Percentiles rank a stretch among this genome's conserved stretches.
phyloP scores from a whole-genome alignment of 2,113 vertebrate genomes.

The Oplegnathus fasciatus region DNA sequence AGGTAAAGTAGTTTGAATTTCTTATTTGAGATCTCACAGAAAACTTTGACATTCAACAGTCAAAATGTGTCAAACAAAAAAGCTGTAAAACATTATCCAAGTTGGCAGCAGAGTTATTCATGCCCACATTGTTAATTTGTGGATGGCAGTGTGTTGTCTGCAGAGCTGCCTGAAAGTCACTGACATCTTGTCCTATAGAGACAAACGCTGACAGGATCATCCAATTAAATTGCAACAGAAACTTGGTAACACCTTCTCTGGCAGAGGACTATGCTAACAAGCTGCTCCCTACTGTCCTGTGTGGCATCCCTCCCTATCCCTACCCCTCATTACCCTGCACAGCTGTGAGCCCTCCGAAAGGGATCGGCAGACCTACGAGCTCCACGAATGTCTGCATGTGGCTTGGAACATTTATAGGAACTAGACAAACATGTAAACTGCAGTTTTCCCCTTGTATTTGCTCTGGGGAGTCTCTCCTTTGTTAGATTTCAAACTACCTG shows the following conservation, averaged over 20 bases:
- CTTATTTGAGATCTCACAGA: not conserved
- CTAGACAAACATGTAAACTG: conserved; percentile 50
- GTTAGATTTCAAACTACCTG: conserved; percentile 52
- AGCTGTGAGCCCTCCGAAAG: conserved; percentile 48
- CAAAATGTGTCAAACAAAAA: conserved; percentile 3
- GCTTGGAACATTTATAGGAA: conserved; percentile 34
- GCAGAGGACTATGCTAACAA: conserved; percentile 81
- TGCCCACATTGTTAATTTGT: conserved; percentile 59
- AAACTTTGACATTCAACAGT: not conserved
- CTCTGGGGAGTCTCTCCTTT: conserved; percentile 47
- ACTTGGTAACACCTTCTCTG: conserved; percentile 62
- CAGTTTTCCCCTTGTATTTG: conserved; percentile 34
- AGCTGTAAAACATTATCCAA: conserved; percentile 16
- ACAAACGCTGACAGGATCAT: conserved; percentile 75
- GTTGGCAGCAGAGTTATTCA: conserved; percentile 45
- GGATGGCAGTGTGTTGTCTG: conserved; percentile 56
- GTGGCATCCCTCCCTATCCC: conserved; percentile 40
- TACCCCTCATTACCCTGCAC: conserved; percentile 74
- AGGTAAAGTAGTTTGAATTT: conserved; percentile 85
- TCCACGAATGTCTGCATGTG: conserved; percentile 24
- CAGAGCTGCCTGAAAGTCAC: conserved; percentile 60
- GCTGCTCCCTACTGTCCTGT: conserved; percentile 71
- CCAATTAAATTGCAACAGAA: conserved; percentile 81
- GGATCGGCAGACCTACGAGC: conserved; percentile 35
- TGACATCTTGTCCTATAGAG: conserved; percentile 68